These are phyloP conservation scores for Pempheris klunzingeri DNA, from an alignment of 2,797 vertebrate genomes.

Conservation along the genomic window DNA sequence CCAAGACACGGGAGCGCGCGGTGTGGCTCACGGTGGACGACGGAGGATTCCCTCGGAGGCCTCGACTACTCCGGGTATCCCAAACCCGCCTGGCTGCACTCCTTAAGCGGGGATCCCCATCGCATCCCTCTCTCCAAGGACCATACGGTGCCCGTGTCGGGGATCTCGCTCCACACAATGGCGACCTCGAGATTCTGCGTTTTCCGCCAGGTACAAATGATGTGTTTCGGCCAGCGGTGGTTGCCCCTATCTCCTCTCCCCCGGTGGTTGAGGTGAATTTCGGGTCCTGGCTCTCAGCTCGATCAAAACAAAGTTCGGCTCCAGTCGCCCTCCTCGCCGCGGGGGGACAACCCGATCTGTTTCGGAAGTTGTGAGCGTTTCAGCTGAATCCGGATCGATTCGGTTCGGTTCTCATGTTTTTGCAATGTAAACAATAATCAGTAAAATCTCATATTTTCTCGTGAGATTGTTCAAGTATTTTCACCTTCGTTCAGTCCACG, in stretches of 20 bases:
- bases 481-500: slow-evolving; percentile 79
- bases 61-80: slow-evolving; percentile 80
- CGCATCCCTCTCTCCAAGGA: slow-evolving; percentile 72
- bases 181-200: slow-evolving; percentile 72
- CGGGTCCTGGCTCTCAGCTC: slow-evolving; percentile 66
- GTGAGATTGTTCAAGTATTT: slow-evolving; percentile 89
- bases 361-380: slow-evolving; percentile 75
- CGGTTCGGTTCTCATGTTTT: slow-evolving; percentile 90
- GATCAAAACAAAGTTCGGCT: slow-evolving; percentile 82
- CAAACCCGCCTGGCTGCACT: slow-evolving; percentile 75
- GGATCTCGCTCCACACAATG: slow-evolving; percentile 75
- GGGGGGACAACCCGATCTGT: slow-evolving; percentile 56
- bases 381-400: slow-evolving; percentile 91
- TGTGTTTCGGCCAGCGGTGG: slow-evolving; percentile 66
- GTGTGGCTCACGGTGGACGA: slow-evolving; percentile 56
- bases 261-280: slow-evolving; percentile 75
- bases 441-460: slow-evolving; percentile 94
- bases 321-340: slow-evolving; percentile 62
- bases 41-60: slow-evolving; percentile 81
- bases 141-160: slow-evolving; percentile 66
- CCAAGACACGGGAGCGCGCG: slow-evolving; percentile 40
- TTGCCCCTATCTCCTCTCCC: slow-evolving; percentile 66
- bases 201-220: slow-evolving; percentile 71
- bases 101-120: slow-evolving; percentile 81
- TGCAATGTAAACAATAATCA: slow-evolving; percentile 95